Conservation (phyloP, 2,113 vertebrate species). For the Motacilla tschutschensis region DNA sequence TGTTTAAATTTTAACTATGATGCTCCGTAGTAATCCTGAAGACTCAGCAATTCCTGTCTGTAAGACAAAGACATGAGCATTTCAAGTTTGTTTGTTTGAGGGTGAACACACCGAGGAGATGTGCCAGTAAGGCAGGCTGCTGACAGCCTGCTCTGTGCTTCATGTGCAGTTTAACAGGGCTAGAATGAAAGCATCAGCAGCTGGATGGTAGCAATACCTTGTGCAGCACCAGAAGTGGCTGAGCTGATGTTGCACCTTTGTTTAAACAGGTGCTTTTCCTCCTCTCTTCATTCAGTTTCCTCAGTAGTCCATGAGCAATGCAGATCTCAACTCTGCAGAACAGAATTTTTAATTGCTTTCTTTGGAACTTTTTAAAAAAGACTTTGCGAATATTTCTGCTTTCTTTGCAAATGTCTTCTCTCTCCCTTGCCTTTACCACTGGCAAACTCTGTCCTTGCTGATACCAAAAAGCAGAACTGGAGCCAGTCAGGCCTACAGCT, state of each 20-base stretch:
- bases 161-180: neutral
- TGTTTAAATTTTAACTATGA: neutral
- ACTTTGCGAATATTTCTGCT: neutral
- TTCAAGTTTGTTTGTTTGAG: neutral
- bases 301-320: neutral
- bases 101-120: rapidly evolving
- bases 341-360: neutral
- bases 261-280: neutral
- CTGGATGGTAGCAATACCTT: neutral
- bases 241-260: neutral
- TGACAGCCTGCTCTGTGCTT: neutral
- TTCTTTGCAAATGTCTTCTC: neutral
- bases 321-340: neutral
- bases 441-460: neutral
- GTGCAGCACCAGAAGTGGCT: neutral
- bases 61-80: neutral
- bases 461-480: neutral
- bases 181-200: neutral
- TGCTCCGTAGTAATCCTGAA: neutral
- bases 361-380: neutral
- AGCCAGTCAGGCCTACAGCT: neutral
- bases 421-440: neutral
- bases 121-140: neutral
- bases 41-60: neutral
- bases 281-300: neutral